A percentile compares a stretch with the other conserved stretches of the same genome.
phyloP scores from a whole-genome alignment of 2,797 vertebrate species.

The Rhinophrynus dorsalis region DNA sequence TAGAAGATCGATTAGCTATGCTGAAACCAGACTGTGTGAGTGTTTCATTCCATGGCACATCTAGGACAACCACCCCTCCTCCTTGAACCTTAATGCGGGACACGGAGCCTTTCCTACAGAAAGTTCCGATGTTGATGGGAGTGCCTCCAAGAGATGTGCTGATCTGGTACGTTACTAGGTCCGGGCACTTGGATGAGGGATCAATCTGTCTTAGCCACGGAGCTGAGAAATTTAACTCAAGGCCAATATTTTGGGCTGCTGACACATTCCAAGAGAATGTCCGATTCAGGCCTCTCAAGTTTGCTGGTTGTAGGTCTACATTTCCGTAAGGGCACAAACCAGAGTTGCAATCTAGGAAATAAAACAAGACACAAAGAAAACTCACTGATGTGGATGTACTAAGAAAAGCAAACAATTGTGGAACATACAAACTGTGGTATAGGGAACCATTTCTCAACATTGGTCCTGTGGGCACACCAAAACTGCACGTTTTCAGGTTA shows the following conservation, averaged over 20 bases:
- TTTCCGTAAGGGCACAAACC: slow-evolving; percentile 67
- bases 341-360: slow-evolving; percentile 66
- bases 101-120: slow-evolving; percentile 69
- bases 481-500: too few species aligned
- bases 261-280: slow-evolving; percentile 83
- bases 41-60: slow-evolving; percentile 60
- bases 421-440: too few species aligned
- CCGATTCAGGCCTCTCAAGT: slow-evolving; percentile 76
- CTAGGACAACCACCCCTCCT: slow-evolving; percentile 60
- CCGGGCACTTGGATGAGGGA: slow-evolving; percentile 69
- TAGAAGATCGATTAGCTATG: slow-evolving; percentile 66
- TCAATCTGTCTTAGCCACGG: slow-evolving; percentile 78
- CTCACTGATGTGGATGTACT: too few species aligned
- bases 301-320: slow-evolving; percentile 64
- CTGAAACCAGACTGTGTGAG: slow-evolving; percentile 63
- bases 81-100: slow-evolving; percentile 70
- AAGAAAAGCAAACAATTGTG: too few species aligned
- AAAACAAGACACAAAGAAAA: slow-evolving; percentile 5
- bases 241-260: slow-evolving; percentile 60
- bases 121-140: slow-evolving; percentile 63
- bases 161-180: slow-evolving; percentile 73
- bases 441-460: too few species aligned
- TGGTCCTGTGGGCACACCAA: too few species aligned
- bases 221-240: slow-evolving; percentile 79
- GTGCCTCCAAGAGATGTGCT: slow-evolving; percentile 51